Conservation (phyloP, 2,797 vertebrate species). For the Sebastes oblongus region DNA sequence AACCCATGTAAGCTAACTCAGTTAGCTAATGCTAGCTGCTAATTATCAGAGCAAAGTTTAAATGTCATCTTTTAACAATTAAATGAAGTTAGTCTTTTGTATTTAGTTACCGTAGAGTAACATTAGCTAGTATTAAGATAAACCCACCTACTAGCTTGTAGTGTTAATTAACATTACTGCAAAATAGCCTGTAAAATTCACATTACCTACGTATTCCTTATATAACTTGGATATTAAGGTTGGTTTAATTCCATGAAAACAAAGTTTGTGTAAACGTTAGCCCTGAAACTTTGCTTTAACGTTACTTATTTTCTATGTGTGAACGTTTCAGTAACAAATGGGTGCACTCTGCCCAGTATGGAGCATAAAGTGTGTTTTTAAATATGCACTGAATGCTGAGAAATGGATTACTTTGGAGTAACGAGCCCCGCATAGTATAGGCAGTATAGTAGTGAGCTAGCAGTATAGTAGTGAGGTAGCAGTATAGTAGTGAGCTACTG, state of each 20-base stretch:
- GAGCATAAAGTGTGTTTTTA: neutral
- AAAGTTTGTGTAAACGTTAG: neutral
- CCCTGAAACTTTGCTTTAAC: neutral
- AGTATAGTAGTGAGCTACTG: neutral
- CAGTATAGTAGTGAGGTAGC: conserved; percentile 64
- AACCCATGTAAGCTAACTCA: neutral
- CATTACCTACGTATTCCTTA: neutral
- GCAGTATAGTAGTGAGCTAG: conserved; percentile 16
- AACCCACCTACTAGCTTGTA: neutral
- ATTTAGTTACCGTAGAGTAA: neutral
- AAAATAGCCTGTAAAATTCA: neutral
- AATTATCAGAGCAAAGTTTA: neutral
- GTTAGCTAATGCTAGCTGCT: neutral
- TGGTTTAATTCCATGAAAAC: neutral
- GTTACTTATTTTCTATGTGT: neutral
- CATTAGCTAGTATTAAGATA: neutral
- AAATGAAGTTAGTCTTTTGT: neutral
- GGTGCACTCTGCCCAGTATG: neutral
- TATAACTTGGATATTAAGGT: neutral
- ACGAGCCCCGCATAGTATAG: conserved; percentile 7
- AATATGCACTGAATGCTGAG: neutral
- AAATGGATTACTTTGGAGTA: conserved; percentile 31
- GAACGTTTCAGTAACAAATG: neutral
- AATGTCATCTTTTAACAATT: neutral
- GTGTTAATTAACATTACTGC: neutral